Conservation (phyloP, 2,113 vertebrate genomes). For the Fulmarus glacialis region DNA sequence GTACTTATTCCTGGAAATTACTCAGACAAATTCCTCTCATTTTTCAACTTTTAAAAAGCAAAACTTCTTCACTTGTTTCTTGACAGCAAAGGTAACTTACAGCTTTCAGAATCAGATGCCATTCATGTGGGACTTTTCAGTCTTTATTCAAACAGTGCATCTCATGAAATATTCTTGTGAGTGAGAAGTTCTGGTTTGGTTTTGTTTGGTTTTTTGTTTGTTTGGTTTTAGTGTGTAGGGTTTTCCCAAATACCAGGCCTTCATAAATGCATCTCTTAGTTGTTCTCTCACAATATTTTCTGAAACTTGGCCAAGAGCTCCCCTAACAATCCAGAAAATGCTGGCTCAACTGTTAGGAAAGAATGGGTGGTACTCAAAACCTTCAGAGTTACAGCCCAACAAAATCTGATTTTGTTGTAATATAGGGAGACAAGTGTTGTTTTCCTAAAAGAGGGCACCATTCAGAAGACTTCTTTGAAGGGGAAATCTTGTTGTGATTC, state of each 20-base stretch:
- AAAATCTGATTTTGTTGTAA: neutral
- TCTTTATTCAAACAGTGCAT: neutral
- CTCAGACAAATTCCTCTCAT: neutral
- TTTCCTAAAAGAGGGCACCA: neutral
- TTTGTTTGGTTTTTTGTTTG: neutral
- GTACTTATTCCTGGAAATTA: neutral
- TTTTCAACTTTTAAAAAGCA: neutral
- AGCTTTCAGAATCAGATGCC: neutral
- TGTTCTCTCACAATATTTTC: neutral
- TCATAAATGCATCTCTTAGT: neutral
- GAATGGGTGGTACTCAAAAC: neutral
- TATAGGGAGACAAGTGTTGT: neutral
- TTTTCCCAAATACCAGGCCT: neutral
- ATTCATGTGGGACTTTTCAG: neutral
- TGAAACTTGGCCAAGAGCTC: neutral
- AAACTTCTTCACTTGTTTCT: neutral
- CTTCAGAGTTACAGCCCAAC: neutral
- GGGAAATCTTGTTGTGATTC: neutral
- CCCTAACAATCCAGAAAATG: neutral
- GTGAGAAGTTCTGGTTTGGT: neutral
- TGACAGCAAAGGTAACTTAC: neutral
- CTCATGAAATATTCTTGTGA: neutral
- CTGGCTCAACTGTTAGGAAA: neutral
- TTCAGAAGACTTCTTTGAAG: neutral
- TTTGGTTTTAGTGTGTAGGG: fast-evolving